These are phyloP conservation scores for Tromatobia lineatoria DNA, from an alignment of 2,888 invertebrate genomes.

Conservation along the genomic window DNA sequence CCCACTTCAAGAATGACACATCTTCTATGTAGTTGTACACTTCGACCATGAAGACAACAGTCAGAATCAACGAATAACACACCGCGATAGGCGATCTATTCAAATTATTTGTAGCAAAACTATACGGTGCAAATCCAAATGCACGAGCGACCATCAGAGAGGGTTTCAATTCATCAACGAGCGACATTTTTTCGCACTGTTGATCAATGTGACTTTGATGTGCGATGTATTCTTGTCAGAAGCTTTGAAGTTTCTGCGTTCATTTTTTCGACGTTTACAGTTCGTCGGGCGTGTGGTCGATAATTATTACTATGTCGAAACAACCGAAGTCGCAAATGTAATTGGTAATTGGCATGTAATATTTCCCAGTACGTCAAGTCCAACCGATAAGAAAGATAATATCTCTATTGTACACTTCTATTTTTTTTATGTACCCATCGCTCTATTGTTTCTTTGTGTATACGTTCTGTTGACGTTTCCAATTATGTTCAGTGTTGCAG, in stretches of 20 bases:
- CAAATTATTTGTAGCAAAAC: background rate
- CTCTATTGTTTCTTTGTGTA: background rate
- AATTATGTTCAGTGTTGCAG: background rate
- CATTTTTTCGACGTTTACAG: background rate
- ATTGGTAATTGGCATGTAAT: background rate
- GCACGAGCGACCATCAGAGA: background rate
- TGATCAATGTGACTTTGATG: background rate
- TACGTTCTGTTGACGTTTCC: background rate
- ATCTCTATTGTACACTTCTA: background rate
- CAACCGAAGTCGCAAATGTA: background rate
- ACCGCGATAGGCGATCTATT: background rate
- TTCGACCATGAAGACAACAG: background rate
- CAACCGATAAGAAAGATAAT: background rate
- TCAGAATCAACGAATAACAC: background rate
- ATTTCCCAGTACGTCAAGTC: background rate
- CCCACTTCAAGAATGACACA: background rate
- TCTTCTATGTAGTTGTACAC: background rate
- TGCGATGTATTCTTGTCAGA: background rate
- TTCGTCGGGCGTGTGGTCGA: background rate
- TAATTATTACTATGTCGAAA: background rate
- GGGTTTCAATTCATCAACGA: background rate
- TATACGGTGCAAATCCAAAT: background rate
- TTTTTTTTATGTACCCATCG: background rate
- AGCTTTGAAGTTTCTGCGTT: background rate
- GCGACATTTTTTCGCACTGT: background rate